Conservation (phyloP, 2,113 vertebrate species). For the Grammomys dolichurus region DNA sequence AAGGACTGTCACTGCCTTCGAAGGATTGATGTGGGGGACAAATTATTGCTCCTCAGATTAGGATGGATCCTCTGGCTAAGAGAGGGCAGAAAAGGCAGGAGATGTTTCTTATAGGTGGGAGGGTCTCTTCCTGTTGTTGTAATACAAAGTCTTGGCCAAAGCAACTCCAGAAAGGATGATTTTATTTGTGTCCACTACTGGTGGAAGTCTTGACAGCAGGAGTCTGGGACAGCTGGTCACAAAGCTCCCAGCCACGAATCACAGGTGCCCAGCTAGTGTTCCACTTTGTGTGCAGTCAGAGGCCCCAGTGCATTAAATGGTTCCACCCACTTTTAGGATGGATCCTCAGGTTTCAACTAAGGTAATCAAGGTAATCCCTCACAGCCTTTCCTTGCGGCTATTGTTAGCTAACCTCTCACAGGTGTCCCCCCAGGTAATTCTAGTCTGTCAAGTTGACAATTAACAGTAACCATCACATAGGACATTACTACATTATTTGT, state of each 20-base stretch:
- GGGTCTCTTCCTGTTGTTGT: not conserved
- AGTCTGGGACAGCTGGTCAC: not conserved
- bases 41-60: not conserved
- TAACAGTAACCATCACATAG: too few species aligned
- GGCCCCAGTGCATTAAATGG: not conserved
- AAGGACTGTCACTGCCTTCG: not conserved
- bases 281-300: not conserved
- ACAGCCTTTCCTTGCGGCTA: not conserved
- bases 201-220: not conserved
- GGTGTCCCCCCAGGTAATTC: not conserved
- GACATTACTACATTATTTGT: not conserved
- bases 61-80: not conserved
- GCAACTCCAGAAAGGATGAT: not conserved
- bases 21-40: not conserved
- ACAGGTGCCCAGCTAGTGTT: too few species aligned
- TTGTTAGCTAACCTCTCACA: not conserved
- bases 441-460: not conserved
- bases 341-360: not conserved
- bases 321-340: not conserved
- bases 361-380: not conserved
- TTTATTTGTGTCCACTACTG: not conserved
- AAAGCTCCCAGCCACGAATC: not conserved
- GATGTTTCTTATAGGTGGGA: not conserved
- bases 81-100: not conserved
- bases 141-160: not conserved